Evolutionary conservation across 2,113 vertebrate genomes (phyloP), one percentile per base, ranked within the genome.

Genomic region (Labrus mixtus): DNA sequence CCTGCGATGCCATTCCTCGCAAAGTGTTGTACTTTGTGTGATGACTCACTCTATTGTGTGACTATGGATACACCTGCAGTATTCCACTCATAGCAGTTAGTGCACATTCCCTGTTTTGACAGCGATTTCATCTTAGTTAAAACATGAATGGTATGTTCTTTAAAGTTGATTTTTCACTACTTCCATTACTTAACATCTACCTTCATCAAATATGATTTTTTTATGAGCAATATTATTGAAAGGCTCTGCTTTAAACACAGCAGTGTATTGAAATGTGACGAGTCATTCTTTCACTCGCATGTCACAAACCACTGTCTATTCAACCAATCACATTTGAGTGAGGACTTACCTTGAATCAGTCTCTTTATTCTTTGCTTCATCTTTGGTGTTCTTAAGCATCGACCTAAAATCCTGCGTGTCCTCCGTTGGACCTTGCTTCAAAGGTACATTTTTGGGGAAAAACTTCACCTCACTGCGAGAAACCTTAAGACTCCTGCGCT

Each of bases 401-500:
- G 66, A 4, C 16, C 23, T 71, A 7, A 19, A 17, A 8, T 81
- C 81, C 65, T 23, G 53, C 2, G 60, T 19, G 5, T 74, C 48
- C 29, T 33, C 57, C 0, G 23, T 66, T 17, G 62, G 3, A 15
- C 22, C 79, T 41, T 58, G 19, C 0, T 82, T 71, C n/a, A 95
- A 79, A 33, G 16, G 41, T 41, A 95, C 85, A 29, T 89, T 57
- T 73, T 93, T 94, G 4, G 83, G 6, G 17, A 92, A 92, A 46
- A 93, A 3, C 73, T 93, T 94, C 50, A 93, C 83, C 67, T 94
- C 90, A 16, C 82, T 91, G 16, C n/a, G 67, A 20, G 93, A 94
- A 67, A 92, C 87, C 37, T 93, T 94, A 0, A 93, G 33, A 51
- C 93, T 95, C 86, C 87, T 87, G 58, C 92, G 92, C 76, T 95